Evolutionary conservation across 2,888 invertebrate species (phyloP), one percentile per base, ranked within the genome.

Genomic region (Hanleya hanleyi): DNA sequence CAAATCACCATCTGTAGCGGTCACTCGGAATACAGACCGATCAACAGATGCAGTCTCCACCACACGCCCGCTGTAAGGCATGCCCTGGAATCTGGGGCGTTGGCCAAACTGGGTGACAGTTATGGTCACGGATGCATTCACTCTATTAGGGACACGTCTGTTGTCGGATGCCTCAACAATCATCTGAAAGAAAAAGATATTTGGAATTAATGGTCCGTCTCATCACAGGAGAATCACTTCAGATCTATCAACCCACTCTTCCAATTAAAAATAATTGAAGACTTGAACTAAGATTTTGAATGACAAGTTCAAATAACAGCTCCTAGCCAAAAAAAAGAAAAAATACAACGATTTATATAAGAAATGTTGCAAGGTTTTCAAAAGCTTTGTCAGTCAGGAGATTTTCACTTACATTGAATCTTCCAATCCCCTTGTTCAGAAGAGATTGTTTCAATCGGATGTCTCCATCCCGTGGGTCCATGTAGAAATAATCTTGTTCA

Each of bases 1-100:
- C 6, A 76, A 50, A 71, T 89, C 89, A 35, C 12, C 33, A 69
- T 89, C 89, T 2, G 71, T 80, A 15, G 88, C 88, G 22, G 65
- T 71, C 32, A 89, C 81, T 5, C 76, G 61, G 5, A 80, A 49
- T 6, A 89, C 82, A n/a, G 33, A 57, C 22, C 32, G 4, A 4
- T 22, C 22, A 1, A 57, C 50, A 7, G 29, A n/a, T 9, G 73
- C 73, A 26, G 78, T 80, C 36, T 84, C 86, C 9, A 66, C 36
- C 0, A 88, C 75, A 2, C 66, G 77, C 7, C 65, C 74, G 1
- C 61, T 57, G 67, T 77, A 81, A 26, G 78, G 75, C 9, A 66
- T 50, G 7, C 65, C 37, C 0, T 35, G 18, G 70, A 87, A 84
- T 12, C 62, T 70, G 6, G 88, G 88, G 6, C 74, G 57, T 15